Base-by-base conservation (phyloP, 2,113 vertebrate genomes). In the Silurus meridionalis region DNA sequence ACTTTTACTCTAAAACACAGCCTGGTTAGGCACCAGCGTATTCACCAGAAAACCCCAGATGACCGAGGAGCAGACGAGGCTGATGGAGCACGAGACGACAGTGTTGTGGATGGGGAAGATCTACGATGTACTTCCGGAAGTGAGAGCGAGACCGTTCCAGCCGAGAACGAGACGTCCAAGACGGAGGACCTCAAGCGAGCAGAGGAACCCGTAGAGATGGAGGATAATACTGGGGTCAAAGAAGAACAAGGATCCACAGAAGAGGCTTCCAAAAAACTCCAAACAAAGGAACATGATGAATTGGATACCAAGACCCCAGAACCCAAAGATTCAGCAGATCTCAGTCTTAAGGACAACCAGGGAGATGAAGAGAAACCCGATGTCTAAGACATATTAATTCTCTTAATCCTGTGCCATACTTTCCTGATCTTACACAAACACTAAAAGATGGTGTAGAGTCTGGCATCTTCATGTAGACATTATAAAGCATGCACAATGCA, bases 1-100 rank as follows among this genome's bases (percentile, higher is more conserved):
- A 99, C 98, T 88, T 99, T 99, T 94, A 99, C 98, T 72, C 93
- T 99, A 92, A 99, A 99, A 89, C 98, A 99, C 95, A 99, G 98
- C 92, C 95, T 99, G 85, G 98, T 99, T 28, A 97, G 98, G 25
- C 98, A 99, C 91, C 98, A 99, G 91, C 94, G 97, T 63, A 97
- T 99, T 90, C 98, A 99, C 92, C 96, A 97, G 95, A 99, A 98
- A 93, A 91, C 83, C 4, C 95, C 92, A 67, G 93, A 91, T 82
- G 94, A 90, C 91, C 94, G 90, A 0, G 94, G 92, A 6, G 79
- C 79, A 3, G 93, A 93, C 10, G 88, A 95, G 23, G 94, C 95
- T 21, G 96, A 96, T n/a, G 92, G 92, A 21, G 91, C 77, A 58
- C 71, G 83, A 81, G 87, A 89, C 11, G 78, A 87, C 1, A 3